phyloP scores from a whole-genome alignment of 1,140 invertebrate genomes.

The Amyelois transitella region DNA sequence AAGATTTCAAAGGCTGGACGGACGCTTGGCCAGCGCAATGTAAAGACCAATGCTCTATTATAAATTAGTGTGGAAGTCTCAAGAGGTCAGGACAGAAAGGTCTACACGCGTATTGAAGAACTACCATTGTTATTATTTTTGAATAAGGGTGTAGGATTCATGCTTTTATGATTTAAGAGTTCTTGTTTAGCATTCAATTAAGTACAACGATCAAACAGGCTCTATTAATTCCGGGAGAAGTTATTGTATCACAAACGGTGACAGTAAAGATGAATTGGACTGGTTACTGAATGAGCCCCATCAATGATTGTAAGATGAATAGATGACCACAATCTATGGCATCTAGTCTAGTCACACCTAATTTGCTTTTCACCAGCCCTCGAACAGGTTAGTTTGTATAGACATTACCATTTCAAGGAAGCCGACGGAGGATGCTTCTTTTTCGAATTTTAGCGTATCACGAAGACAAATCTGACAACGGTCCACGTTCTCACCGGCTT shows the following conservation, averaged over 20 bases:
- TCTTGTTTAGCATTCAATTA: neutral
- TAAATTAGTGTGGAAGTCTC: neutral
- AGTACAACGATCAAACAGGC: neutral
- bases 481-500: conserved; percentile 44
- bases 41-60: neutral
- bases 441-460: conserved; percentile 66
- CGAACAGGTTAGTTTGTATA: conserved; percentile 32
- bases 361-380: conserved; percentile 19
- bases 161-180: neutral
- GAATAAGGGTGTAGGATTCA: neutral
- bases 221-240: neutral
- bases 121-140: neutral
- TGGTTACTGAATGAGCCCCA: conserved; percentile 1
- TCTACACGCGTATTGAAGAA: neutral
- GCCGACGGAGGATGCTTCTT: conserved; percentile 43
- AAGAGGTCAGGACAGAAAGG: neutral
- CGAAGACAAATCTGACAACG: conserved; percentile 59
- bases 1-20: neutral
- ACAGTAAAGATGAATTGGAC: neutral
- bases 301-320: conserved; percentile 17
- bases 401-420: conserved; percentile 53
- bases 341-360: conserved; percentile 29
- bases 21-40: neutral
- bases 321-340: conserved; percentile 23
- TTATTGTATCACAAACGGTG: neutral